Base-by-base conservation (phyloP, 2,888 invertebrate species). In the Platynereis dumerilii region DNA sequence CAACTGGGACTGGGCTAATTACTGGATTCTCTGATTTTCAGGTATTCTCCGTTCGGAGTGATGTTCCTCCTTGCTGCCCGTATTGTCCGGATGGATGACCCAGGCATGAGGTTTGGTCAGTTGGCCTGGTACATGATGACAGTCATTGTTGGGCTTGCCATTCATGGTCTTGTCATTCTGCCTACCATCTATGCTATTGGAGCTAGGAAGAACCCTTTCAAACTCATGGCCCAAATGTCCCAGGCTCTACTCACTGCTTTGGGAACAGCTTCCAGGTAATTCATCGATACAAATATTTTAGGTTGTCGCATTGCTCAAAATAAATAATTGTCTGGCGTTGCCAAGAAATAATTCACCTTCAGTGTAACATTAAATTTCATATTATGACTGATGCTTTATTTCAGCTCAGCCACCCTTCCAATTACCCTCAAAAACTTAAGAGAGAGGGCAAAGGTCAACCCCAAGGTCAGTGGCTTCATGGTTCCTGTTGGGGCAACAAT, bases 201-300 rank as follows among this genome's bases (percentile, higher is more conserved):
- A 81, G 87, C 92, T 64, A 87, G 90, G 76, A 90, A 90, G 84
- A 94, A 94, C 84, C 94, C 94, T 5, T 93, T 90, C 87, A 90
- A 90, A 82, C 94, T 92, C 86, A 93, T 94, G 86, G 89, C 89
- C 86, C 90, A 91, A 65, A 87, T 93, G 71, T 89, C 91, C 58
- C 91, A 92, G 79, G 91, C 92, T 59, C 91, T 92, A 85, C 88
- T 94, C 67, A 94, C 93, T 60, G 94, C 93, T 54, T 91, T 92
- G 81, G 93, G 93, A 74, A 94, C 93, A 74, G 93, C 94, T 75
- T 94, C 94, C 78, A 93, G 94, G 93, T 93, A n/a, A 48, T 5
- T 34, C n/a, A n/a, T n/a, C n/a, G n/a, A n/a, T n/a, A n/a, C n/a
- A n/a, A n/a, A n/a, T n/a, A n/a, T n/a, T n/a, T n/a, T n/a, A n/a